phyloP scores from a whole-genome alignment of 2,888 invertebrate genomes.

The Petrophora chlorosata region DNA sequence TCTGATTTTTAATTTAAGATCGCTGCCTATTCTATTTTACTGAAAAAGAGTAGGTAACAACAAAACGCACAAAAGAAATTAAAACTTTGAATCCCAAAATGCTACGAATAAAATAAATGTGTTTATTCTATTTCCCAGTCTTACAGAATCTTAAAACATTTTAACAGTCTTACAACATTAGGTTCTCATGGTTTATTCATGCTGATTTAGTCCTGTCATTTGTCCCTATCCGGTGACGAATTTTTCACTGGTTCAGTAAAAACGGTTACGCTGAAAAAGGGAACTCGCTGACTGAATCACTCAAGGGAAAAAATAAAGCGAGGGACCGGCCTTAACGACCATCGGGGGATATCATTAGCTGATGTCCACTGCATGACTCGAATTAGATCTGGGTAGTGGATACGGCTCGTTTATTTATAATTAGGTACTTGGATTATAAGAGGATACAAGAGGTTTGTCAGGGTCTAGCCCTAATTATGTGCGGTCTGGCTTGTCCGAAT shows the following conservation, averaged over 20 bases:
- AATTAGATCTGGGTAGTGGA: constrained; percentile 44
- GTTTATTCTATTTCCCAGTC: constrained; percentile 21
- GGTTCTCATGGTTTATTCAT: constrained; percentile 28
- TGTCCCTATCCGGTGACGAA: constrained; percentile 39
- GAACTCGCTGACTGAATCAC: constrained; percentile 68
- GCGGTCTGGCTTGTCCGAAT: not conserved
- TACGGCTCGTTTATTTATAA: constrained; percentile 26
- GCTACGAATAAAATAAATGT: constrained; percentile 3
- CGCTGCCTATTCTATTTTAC: not conserved
- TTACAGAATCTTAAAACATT: constrained; percentile 17
- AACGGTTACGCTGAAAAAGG: constrained; percentile 48
- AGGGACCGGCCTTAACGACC: constrained; percentile 66
- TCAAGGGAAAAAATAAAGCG: constrained; percentile 73
- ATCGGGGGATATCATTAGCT: constrained; percentile 73
- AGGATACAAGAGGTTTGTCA: constrained; percentile 3
- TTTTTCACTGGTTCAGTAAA: constrained; percentile 48
- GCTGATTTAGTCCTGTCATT: constrained; percentile 28
- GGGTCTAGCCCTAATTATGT: constrained; percentile 6
- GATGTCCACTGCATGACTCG: constrained; percentile 69
- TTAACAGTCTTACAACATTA: constrained; percentile 22
- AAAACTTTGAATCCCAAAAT: not conserved
- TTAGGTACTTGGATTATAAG: constrained; percentile 16
- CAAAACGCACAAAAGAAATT: too few species aligned
- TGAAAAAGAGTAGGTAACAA: not conserved
- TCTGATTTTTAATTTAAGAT: too few species aligned